Base-by-base conservation (phyloP, 2,888 invertebrate species). In the Phania funesta region DNA sequence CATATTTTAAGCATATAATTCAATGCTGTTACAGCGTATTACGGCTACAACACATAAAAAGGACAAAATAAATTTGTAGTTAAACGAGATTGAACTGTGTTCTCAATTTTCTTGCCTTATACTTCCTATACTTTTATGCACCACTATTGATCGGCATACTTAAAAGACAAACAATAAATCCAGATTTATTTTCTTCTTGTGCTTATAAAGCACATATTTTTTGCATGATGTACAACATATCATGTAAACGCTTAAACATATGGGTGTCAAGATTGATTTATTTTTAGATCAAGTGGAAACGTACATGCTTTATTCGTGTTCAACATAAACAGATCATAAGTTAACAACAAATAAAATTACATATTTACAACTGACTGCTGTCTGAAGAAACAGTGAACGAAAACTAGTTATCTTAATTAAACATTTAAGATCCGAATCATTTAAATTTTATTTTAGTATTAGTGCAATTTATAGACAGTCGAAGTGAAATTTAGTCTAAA, bases 131-230 rank as follows among this genome's bases (percentile, higher is more conserved):
- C 8, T 9, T 64, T 29, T 54, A n/a, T 56, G 32, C 20, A 68
- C 56, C 56, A 29, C 8, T 56, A 58, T 58, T 70, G 56, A 70
- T 70, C 56, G 32, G 56, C 18, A 46, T 11, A 70, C 16, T 24
- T 48, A 24, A 70, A 70, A 58, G 35, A 16, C 29, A 2, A 22
- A 32, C 32, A 58, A 48, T 56, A 22, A 20, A 44, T 44, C 20
- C 9, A 41, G n/a, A 54, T 56, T 68, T 26, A 32, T 44, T 29
- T 54, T 26, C n/a, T n/a, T 11, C 9, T 50, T 56, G 22, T n/a
- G 41, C 11, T 54, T 35, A n/a, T 20, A 22, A 52, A 26, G 11
- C 38, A 54, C 6, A 18, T 5, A n/a, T 67, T 29, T 18, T 50
- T 52, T 6, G 29, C 54, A 24, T 56, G 32, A 22, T 29, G 16